phyloP scores from a whole-genome alignment of 1,140 invertebrate species.

The Bilobella aurantiaca region DNA sequence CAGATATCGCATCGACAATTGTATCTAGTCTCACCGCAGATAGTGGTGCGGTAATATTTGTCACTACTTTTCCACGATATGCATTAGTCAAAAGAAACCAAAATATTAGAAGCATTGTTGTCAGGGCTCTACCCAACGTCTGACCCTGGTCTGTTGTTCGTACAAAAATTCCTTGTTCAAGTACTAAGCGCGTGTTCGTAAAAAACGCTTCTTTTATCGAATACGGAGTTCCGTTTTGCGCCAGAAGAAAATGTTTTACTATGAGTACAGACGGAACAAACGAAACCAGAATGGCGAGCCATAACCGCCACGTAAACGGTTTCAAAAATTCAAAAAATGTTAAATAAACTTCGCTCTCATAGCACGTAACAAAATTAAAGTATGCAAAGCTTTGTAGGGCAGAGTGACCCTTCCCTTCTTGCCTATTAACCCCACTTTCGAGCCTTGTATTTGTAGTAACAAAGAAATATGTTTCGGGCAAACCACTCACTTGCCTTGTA shows the following conservation, averaged over 20 bases:
- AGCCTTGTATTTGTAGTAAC: too few species aligned
- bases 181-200: not conserved
- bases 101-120: not conserved
- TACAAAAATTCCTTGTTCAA: not conserved
- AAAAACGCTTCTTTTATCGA: not conserved
- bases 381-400: not conserved
- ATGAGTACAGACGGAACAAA: not conserved
- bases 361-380: not conserved
- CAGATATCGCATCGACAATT: not conserved
- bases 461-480: not conserved
- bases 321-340: not conserved
- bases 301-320: not conserved
- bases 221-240: not conserved
- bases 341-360: not conserved
- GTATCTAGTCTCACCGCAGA: not conserved
- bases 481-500: not conserved
- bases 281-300: not conserved
- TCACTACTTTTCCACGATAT: not conserved
- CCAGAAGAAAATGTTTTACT: not conserved
- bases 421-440: not conserved
- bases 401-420: not conserved
- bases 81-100: not conserved
- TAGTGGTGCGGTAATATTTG: not conserved
- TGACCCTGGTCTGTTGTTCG: not conserved
- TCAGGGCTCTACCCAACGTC: not conserved